phyloP scores from a whole-genome alignment of 2,113 vertebrate genomes.

The Halcyon malimbica region DNA sequence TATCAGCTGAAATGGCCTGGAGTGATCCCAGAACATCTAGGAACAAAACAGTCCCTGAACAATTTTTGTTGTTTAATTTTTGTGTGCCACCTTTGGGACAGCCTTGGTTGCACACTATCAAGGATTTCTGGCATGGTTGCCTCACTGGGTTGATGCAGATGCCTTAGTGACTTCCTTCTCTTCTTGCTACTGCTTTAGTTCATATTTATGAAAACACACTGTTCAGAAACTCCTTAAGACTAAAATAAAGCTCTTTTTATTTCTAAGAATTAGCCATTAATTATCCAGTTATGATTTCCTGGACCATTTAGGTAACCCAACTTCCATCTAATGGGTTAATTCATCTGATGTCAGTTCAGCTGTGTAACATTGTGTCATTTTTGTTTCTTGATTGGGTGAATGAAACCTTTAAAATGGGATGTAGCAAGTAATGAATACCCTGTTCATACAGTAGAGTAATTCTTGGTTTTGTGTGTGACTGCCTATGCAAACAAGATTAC shows the following conservation, averaged over 20 bases:
- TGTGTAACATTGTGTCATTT: not conserved
- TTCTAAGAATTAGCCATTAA: not conserved
- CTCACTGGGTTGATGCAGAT: not conserved
- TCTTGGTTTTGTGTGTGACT: not conserved
- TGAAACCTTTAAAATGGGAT: slow-evolving; percentile 16
- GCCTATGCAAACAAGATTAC: slow-evolving; percentile 3
- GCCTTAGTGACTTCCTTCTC: not conserved
- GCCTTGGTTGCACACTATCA: not conserved
- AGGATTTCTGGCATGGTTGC: not conserved
- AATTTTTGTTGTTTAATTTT: not conserved
- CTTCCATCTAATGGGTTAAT: not conserved
- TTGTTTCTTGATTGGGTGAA: not conserved
- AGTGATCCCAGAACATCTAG: not conserved
- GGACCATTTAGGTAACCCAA: not conserved
- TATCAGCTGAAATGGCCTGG: not conserved
- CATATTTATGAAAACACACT: not conserved
- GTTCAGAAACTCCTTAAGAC: not conserved
- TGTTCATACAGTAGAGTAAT: not conserved
- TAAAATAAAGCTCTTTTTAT: not conserved
- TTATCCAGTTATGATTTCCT: not conserved
- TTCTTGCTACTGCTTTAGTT: not conserved
- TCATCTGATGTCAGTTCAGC: not conserved
- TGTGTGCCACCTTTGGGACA: not conserved
- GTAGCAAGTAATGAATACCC: slow-evolving; percentile 15
- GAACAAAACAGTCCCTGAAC: not conserved